Conservation (phyloP, 2,113 vertebrate species). For the Lagopus muta region DNA sequence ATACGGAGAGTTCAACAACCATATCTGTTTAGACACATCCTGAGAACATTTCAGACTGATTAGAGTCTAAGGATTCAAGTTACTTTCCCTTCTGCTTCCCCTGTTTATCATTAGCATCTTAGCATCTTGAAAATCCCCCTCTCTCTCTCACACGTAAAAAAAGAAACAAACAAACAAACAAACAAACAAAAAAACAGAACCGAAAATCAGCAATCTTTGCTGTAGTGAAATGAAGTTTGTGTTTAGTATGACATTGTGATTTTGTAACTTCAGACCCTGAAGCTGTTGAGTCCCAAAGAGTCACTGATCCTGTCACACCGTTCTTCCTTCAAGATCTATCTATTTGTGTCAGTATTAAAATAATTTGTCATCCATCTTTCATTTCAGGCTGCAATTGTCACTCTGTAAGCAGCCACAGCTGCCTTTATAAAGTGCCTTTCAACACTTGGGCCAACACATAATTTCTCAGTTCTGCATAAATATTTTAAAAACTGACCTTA, state of each 20-base stretch:
- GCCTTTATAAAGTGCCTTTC: neutral
- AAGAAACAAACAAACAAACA: too few relatives aligned
- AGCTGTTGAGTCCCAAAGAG: neutral
- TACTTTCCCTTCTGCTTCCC: neutral
- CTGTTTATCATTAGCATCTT: neutral
- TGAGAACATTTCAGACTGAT: neutral
- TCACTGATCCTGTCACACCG: neutral
- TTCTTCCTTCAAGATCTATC: neutral
- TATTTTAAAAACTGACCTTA: neutral
- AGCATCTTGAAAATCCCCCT: neutral
- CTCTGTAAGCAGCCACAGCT: neutral
- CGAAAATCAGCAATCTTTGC: neutral
- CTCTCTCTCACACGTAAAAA: too few relatives aligned
- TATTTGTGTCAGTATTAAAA: neutral
- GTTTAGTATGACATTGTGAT: fast-evolving
- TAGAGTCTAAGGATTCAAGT: neutral
- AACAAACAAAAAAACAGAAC: too few relatives aligned
- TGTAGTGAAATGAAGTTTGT: neutral
- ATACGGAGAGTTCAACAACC: neutral
- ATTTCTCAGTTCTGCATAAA: neutral
- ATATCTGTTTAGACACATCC: neutral
- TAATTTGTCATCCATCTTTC: neutral
- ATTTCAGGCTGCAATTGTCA: neutral
- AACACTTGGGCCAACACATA: neutral
- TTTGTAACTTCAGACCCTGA: neutral